Evolutionary conservation across 2,888 invertebrate species (phyloP).

Genomic region (Galerucella nymphaeae): DNA sequence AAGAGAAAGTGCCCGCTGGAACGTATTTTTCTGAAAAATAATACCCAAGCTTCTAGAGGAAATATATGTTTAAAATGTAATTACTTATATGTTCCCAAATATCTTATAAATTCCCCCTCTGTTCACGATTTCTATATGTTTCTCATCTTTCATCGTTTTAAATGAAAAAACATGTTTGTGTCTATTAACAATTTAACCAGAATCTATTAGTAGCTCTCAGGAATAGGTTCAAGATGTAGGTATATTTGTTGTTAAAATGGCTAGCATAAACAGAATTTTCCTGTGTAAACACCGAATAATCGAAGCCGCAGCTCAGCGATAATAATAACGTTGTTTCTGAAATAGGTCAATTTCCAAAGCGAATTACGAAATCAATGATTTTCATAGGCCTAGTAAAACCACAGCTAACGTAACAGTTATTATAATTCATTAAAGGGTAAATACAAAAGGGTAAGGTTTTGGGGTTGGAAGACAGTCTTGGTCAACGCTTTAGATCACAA

Average conservation of each 20-base stretch:
- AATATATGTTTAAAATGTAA: too few relatives aligned
- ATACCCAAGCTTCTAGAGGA: too few relatives aligned
- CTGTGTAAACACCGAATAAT: conserved; percentile 25
- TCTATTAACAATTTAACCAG: too few relatives aligned
- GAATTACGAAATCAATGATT: conserved; percentile 36
- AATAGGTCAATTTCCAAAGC: conserved; percentile 32
- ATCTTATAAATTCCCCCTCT: too few relatives aligned
- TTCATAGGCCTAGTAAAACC: conserved; percentile 32
- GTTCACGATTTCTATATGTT: too few relatives aligned
- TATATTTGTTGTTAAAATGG: not conserved
- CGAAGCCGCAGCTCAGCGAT: conserved; percentile 24
- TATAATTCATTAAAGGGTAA: conserved; percentile 33
- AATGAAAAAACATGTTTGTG: too few relatives aligned
- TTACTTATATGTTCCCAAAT: too few relatives aligned
- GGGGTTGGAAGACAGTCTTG: conserved; percentile 19
- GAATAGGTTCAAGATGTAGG: too few relatives aligned
- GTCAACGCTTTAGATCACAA: conserved; percentile 30
- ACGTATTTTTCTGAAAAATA: too few relatives aligned
- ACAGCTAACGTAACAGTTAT: conserved; percentile 29
- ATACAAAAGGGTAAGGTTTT: conserved; percentile 26
- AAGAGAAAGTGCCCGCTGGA: too few relatives aligned
- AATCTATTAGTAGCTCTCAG: too few relatives aligned
- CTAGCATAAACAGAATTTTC: conserved; percentile 28
- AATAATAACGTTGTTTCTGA: conserved; percentile 36
- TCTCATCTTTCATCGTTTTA: too few relatives aligned